phyloP scores from a whole-genome alignment of 2,797 vertebrate species.

The Cynodonichthys magdalenae region DNA sequence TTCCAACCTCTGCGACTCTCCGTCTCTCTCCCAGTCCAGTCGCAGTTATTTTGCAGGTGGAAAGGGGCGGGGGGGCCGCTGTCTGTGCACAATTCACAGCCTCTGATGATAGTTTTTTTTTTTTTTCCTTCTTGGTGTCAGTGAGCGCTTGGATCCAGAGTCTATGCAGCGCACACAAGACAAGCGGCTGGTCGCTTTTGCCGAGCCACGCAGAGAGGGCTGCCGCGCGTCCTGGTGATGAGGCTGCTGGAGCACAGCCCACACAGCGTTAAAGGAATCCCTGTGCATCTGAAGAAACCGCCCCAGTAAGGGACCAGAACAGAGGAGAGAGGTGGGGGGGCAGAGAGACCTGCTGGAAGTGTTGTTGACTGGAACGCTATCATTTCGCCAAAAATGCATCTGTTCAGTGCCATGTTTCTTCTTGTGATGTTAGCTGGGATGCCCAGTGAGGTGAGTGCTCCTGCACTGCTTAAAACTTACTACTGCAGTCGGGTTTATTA shows the following conservation, averaged over 20 bases:
- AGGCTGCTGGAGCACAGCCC: constrained; percentile 77
- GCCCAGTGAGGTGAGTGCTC: constrained; percentile 78
- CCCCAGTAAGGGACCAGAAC: constrained; percentile 58
- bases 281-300: constrained; percentile 73
- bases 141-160: neutral
- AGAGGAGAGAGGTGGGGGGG: constrained; percentile 25
- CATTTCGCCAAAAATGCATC: constrained; percentile 83
- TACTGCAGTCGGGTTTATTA: neutral
- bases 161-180: constrained; percentile 43
- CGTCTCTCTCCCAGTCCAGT: constrained; percentile 51
- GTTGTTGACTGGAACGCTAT: constrained; percentile 69
- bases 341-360: constrained; percentile 33
- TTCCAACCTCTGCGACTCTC: constrained; percentile 80
- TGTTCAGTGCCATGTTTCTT: constrained; percentile 86
- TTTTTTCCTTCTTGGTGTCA: neutral
- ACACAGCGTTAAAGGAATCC: constrained; percentile 72
- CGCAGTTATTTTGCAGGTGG: constrained; percentile 55
- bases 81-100: constrained; percentile 22
- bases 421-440: constrained; percentile 83
- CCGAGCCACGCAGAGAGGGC: constrained; percentile 55
- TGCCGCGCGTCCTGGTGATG: constrained; percentile 80
- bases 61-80: constrained; percentile 16
- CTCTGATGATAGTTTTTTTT: constrained; percentile 19
- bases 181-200: constrained; percentile 48
- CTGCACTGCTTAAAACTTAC: constrained; percentile 61